Conservation (phyloP, 37 sponge, comb jelly and placozoan species). For the Petrosia ficiformis region DNA sequence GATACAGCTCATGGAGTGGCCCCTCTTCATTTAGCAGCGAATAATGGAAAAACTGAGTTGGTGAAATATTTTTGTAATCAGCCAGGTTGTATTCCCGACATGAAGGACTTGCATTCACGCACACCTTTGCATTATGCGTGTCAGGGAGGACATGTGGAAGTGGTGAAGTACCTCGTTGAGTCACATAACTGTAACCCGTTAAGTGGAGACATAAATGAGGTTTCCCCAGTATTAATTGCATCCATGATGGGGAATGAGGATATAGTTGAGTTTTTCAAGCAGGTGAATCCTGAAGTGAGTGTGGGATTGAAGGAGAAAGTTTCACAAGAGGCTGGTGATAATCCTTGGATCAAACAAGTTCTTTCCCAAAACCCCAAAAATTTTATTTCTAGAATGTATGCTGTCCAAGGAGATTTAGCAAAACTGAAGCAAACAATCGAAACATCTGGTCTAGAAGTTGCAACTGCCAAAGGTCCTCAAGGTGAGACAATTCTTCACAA, state of each 20-base stretch:
- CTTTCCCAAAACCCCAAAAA: not conserved
- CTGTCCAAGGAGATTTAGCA: constrained; percentile 9
- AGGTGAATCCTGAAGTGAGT: not conserved
- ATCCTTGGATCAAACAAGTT: not conserved
- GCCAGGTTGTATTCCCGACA: constrained; percentile 13
- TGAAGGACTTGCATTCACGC: constrained; percentile 21
- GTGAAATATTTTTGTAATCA: constrained; percentile 34
- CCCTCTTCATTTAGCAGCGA: constrained; percentile 43
- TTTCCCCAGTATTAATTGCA: not conserved
- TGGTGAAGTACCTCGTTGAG: not conserved
- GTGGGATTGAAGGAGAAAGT: not conserved
- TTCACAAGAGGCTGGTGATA: not conserved
- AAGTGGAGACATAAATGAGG: not conserved
- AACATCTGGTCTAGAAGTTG: not conserved
- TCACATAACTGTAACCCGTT: not conserved
- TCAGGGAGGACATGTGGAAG: not conserved
- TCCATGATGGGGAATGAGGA: not conserved
- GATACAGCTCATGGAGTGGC: constrained; percentile 17
- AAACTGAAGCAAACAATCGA: constrained; percentile 13
- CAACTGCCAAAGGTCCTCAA: constrained; percentile 5
- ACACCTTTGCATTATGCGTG: constrained; percentile 35
- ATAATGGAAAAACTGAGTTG: constrained; percentile 22
- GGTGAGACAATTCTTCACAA: constrained; percentile 37
- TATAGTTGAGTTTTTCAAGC: not conserved
- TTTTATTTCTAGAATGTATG: not conserved